Evolutionary conservation across 2,797 vertebrate genomes (phyloP), one percentile per base, ranked within the genome.

Genomic region (Cephalopachus bancanus): DNA sequence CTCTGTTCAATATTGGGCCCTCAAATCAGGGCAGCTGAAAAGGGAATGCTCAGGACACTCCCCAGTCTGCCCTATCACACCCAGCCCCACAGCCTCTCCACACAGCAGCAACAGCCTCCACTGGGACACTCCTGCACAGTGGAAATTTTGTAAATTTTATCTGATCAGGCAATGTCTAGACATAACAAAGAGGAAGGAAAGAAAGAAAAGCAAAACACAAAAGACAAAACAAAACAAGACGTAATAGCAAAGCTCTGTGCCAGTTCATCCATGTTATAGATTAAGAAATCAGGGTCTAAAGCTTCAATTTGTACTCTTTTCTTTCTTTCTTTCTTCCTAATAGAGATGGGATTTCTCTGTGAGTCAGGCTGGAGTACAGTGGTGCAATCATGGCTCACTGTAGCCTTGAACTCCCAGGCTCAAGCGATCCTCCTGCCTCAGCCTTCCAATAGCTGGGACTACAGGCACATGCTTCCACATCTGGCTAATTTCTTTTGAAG

Each of bases 121-220:
- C 15, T 6, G 2, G 6, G 28, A 9, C 3, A 11, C 53, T 37
- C 59, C 15, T 0, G 0, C 10, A 1, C 1, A 37, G 1, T 79
- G 79, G 80, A 7, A 12, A n/a, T 75, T 51, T 72, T 55, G n/a
- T n/a, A 79, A 55, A n/a, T 51, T 74, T 79, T n/a, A 2, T 83
- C 86, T 37, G 59, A 51, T 22, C 44, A 26, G 65, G 33, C 26
- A 83, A 75, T 64, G 57, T 76, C 62, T n/a, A 37, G 72, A 57
- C 28, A 6, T 62, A 22, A 24, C 74, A 64, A 59, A 60, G n/a
- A 7, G 53, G n/a, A 16, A 57, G 10, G 16, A 53, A 24, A 10
- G 7, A 5, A 67, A n/a, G 10, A 44, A 53, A 30, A 93, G 51
- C 19, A 81, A 81, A 33, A 57, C 37, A 20, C 9, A 16, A 53